These are phyloP conservation scores for Trypoxylus dichotomus DNA, from an alignment of 1,140 invertebrate species.

Conservation along the genomic window DNA sequence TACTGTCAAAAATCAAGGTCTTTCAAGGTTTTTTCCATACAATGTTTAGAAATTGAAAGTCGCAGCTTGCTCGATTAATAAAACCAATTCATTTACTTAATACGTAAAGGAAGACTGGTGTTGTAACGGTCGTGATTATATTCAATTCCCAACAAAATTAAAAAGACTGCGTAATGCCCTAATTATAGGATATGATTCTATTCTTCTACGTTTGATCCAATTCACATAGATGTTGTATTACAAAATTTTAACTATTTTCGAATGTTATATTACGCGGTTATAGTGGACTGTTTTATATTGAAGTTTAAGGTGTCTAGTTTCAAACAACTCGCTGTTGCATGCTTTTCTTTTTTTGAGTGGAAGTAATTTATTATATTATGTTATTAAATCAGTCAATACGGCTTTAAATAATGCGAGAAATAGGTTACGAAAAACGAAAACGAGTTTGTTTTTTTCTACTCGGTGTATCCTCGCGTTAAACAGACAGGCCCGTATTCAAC, in stretches of 20 bases:
- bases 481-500: no score
- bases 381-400: no score
- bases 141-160: not conserved
- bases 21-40: not conserved
- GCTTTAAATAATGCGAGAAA: no score
- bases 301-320: no score
- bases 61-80: not conserved
- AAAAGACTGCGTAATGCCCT: not conserved
- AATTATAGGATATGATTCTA: no score
- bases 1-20: not conserved
- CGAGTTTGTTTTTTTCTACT: no score
- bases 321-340: no score
- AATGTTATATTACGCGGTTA: not conserved
- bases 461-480: no score
- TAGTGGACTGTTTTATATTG: no score
- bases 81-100: not conserved
- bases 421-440: no score
- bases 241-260: not conserved
- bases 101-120: not conserved
- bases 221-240: not conserved
- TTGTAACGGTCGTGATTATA: not conserved
- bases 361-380: no score
- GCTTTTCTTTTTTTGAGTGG: no score
- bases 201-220: not conserved
- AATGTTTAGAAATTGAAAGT: not conserved